Conservation (phyloP, 2,113 vertebrate genomes). For the Syrrhaptes paradoxus region DNA sequence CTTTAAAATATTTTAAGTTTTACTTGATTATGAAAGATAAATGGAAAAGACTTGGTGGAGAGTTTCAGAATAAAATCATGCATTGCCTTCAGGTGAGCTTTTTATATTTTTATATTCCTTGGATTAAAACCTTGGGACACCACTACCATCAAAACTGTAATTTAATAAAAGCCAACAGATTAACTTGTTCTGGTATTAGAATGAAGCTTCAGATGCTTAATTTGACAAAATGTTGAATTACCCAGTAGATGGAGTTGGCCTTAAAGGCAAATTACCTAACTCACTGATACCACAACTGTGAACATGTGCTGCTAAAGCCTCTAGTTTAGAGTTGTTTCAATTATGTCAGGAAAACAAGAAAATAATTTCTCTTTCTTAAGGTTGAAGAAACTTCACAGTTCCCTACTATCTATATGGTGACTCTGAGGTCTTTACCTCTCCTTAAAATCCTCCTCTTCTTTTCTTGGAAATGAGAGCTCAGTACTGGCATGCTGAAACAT, state of each 20-base stretch:
- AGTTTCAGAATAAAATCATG: constrained; percentile 18
- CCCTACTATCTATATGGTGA: neutral
- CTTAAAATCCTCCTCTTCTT: neutral
- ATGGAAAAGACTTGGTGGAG: neutral
- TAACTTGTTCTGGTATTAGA: neutral
- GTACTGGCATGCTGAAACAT: neutral
- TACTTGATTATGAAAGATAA: neutral
- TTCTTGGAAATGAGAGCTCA: neutral
- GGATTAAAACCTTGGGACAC: neutral
- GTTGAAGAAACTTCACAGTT: neutral
- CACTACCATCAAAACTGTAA: neutral
- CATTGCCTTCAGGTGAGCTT: neutral
- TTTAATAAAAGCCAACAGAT: neutral
- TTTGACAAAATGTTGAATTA: neutral
- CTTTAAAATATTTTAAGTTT: neutral
- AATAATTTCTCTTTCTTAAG: neutral
- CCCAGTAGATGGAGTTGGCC: neutral
- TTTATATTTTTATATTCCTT: neutral
- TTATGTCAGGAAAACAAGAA: neutral
- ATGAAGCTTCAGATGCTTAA: neutral
- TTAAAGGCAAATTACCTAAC: neutral
- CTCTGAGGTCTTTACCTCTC: neutral
- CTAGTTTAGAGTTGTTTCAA: neutral
- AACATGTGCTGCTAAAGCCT: neutral
- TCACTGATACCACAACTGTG: neutral